A percentile compares a stretch with the other conserved stretches of the same genome.
These are phyloP conservation scores for Steatornis caripensis DNA, from an alignment of 2,113 vertebrate genomes.

Conservation along the genomic window DNA sequence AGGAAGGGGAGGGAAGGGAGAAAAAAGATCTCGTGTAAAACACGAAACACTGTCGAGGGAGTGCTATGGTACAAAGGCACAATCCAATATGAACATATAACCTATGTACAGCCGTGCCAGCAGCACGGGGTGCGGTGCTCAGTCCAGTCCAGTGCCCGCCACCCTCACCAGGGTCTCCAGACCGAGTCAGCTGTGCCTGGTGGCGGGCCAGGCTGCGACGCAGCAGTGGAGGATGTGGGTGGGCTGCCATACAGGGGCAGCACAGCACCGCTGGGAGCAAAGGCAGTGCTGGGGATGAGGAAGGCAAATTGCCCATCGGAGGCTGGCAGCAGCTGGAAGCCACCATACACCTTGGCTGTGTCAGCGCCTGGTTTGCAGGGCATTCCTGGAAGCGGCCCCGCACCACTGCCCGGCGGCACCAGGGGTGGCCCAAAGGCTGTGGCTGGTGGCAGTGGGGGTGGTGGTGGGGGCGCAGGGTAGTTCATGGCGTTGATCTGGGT, in stretches of 20 bases:
- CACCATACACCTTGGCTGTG: slow-evolving; percentile 87
- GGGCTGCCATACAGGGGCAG: slow-evolving; percentile 86
- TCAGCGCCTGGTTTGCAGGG: slow-evolving; percentile 85
- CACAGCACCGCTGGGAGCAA: slow-evolving; percentile 84
- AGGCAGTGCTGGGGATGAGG: slow-evolving; percentile 91
- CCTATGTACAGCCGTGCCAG: slow-evolving; percentile 53
- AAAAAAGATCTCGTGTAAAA: slow-evolving; percentile 78
- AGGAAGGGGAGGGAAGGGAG: background rate
- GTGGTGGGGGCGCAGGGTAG: slow-evolving; percentile 86
- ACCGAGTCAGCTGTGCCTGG: slow-evolving; percentile 85
- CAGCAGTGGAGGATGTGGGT: slow-evolving; percentile 50
- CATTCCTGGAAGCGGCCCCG: slow-evolving; percentile 81
- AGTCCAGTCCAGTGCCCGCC: slow-evolving; percentile 10
- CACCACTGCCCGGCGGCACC: slow-evolving; percentile 79
- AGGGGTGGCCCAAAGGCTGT: slow-evolving; percentile 87
- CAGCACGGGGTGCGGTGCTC: slow-evolving; percentile 19
- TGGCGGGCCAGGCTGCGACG: slow-evolving; percentile 67
- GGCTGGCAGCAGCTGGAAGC: slow-evolving; percentile 96
- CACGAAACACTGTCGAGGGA: slow-evolving; percentile 80
- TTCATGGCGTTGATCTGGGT: slow-evolving; percentile 98
- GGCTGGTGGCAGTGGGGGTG: slow-evolving; percentile 78
- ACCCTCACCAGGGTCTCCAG: slow-evolving; percentile 94
- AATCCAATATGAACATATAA: slow-evolving; percentile 97
- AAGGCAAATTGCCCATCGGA: slow-evolving; percentile 97
- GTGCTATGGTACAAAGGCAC: slow-evolving; percentile 90